Conservation (phyloP, 2,113 vertebrate species). For the Acinonyx jubatus region DNA sequence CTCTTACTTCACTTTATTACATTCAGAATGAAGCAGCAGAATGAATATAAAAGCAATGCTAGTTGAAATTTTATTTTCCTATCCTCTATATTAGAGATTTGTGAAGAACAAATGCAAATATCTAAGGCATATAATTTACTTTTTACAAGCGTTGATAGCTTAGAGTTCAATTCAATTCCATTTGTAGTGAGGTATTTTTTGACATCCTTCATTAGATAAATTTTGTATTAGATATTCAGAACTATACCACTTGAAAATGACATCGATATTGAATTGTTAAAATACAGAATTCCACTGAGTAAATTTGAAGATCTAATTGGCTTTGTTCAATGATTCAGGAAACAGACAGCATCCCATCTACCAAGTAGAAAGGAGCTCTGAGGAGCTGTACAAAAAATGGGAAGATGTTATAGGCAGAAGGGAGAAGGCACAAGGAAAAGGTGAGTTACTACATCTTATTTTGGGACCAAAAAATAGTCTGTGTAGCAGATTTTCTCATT, state of each 20-base stretch:
- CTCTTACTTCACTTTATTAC: conserved; percentile 30
- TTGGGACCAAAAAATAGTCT: neutral
- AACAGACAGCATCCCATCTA: neutral
- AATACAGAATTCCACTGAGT: neutral
- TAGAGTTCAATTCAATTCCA: neutral
- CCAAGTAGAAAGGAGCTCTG: neutral
- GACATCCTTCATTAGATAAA: neutral
- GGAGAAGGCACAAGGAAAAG: neutral
- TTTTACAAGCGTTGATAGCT: neutral
- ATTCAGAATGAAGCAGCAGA: conserved; percentile 42
- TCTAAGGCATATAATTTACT: neutral
- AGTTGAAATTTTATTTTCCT: conserved; percentile 25
- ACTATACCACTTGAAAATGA: neutral
- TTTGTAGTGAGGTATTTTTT: neutral
- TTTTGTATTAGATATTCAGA: neutral
- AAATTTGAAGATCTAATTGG: neutral
- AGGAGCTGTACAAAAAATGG: neutral
- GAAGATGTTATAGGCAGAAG: neutral
- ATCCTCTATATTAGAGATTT: neutral
- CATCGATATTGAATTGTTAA: neutral
- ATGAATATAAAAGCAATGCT: neutral
- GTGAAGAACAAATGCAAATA: conserved; percentile 35
- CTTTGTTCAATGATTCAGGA: neutral
- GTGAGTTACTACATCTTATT: neutral
- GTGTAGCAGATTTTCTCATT: neutral